Base-by-base conservation (phyloP, 64 coral and sea anemone genomes). In the Dendronephthya gigantea region DNA sequence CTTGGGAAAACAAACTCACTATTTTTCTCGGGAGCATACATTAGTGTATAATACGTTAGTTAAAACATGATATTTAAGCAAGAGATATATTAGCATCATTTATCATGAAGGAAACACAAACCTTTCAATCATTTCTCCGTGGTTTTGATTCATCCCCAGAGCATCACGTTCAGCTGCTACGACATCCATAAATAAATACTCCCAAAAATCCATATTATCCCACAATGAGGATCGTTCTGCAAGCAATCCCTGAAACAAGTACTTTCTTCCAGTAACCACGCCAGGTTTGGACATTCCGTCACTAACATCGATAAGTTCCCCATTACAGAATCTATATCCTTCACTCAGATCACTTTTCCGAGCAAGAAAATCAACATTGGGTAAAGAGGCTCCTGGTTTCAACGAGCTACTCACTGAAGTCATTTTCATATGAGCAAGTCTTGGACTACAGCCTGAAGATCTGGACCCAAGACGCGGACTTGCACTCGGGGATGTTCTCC, bases 141-240 rank as follows among this genome's bases (percentile, higher is more conserved):
- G 89, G 38, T 90, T 92, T 41, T 98, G 95, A 36, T 93, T 90
- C 95, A 98, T 93, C 9, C 95, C 95, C 30, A 93, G 81, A 9
- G 92, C 88, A 9, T 98, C 92, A 29, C 95, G 90, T 34, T 98
- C 95, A 49, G 90, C 56, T 33, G 95, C 90, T 2, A 98, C 95
- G 7, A 90, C 87, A 88, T 98, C 95, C 68, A 98, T 49, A 32
- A 90, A 98, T 2, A 93, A 48, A 48, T 91, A 93, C 86, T 98
- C 95, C 95, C 95, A 98, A 82, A 98, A 98, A 30, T 93, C 92
- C 95, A 98, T 98, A 70, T 98, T 98, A 33, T 93, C 87, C 95
- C 95, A 98, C 65, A 98, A 55, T 17, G 92, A 8, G 19, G 95
- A 93, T 48, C 95, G 85, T 51, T 98, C 95, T 23, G 49, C 75